Evolutionary conservation across 2,888 invertebrate species (phyloP).

Genomic region (Microplitis manilae): DNA sequence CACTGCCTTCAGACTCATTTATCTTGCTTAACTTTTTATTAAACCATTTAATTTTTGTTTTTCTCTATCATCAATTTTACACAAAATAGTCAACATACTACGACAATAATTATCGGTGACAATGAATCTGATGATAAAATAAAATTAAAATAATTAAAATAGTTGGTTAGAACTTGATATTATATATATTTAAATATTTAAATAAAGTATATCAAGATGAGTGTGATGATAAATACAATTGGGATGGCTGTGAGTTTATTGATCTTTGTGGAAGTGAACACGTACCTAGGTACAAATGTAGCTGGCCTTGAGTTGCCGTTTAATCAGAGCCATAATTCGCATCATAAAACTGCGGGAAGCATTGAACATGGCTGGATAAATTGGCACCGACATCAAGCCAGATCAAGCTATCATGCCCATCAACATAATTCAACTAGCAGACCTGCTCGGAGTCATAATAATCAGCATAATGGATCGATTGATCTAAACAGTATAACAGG

Average conservation of each 20-base stretch:
- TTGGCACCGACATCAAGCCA: conserved; percentile 12
- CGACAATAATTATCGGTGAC: neutral
- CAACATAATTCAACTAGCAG: conserved; percentile 4
- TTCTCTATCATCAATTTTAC: neutral
- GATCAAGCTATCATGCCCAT: neutral
- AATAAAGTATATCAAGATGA: conserved; percentile 5
- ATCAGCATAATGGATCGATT: conserved; percentile 14
- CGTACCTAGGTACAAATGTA: conserved; percentile 7
- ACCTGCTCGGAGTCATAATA: neutral
- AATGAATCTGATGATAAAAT: neutral
- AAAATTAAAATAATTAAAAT: neutral
- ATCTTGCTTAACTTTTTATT: neutral
- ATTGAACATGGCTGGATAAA: neutral
- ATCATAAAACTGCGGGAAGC: neutral
- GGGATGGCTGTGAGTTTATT: conserved; percentile 37
- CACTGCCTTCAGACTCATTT: conserved; percentile 64
- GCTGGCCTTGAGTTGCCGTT: conserved; percentile 10
- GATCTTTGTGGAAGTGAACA: conserved; percentile 35
- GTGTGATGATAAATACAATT: conserved; percentile 16
- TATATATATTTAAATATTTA: neutral
- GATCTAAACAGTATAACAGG: neutral
- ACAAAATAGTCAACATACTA: neutral
- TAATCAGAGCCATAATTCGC: conserved; percentile 26
- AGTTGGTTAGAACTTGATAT: neutral
- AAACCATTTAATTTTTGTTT: neutral